A percentile compares a stretch with the other conserved stretches of the same genome.
phyloP scores from a whole-genome alignment of 2,888 invertebrate genomes.

The Eilema depressum region DNA sequence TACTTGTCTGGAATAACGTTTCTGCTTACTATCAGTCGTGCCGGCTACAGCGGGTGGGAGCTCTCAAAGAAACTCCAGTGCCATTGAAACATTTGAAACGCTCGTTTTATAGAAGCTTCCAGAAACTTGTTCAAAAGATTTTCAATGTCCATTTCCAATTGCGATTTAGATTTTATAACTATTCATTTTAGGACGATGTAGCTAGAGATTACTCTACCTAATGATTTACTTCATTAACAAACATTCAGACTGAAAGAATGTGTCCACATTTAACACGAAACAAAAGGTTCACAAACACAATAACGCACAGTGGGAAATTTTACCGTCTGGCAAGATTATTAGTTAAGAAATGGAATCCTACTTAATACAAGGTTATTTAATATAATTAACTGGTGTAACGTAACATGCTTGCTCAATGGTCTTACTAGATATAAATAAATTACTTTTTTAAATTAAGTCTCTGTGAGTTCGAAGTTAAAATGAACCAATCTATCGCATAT shows the following conservation, averaged over 20 bases:
- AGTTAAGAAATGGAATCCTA: neutral
- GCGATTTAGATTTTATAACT: neutral
- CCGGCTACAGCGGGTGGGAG: conserved; percentile 20
- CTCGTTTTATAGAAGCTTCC: conserved; percentile 30
- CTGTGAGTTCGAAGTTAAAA: too few species aligned
- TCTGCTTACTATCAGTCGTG: neutral
- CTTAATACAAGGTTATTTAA: conserved; percentile 1
- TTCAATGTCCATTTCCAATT: conserved; percentile 28
- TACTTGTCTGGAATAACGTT: neutral
- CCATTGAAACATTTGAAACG: conserved; percentile 44
- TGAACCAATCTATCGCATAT: too few species aligned
- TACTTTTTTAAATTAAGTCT: too few species aligned
- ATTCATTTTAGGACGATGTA: neutral
- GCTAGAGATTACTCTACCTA: neutral
- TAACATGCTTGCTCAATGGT: neutral
- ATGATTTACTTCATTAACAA: neutral
- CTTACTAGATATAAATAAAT: neutral
- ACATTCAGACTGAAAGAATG: neutral
- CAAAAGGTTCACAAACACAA: neutral
- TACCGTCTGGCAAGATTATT: neutral
- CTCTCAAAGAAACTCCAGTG: conserved; percentile 29
- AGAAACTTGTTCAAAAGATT: neutral
- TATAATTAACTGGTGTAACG: neutral
- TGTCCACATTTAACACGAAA: neutral
- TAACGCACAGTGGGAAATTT: neutral